Conservation (phyloP, 1,140 invertebrate genomes). For the Cotesia glomerata region DNA sequence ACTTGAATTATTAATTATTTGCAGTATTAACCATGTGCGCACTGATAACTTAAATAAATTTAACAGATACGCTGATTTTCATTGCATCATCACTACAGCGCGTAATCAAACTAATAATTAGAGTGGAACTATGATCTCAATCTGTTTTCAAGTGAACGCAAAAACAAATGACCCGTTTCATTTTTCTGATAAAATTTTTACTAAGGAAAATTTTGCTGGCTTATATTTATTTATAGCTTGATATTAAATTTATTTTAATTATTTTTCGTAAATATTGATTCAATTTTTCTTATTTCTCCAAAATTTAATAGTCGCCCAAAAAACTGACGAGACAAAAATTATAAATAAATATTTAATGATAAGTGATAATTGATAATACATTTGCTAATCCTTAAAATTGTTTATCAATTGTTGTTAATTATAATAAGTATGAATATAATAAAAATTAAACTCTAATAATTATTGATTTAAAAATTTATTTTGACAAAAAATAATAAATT, state of each 20-base stretch:
- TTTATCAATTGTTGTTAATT: too few species aligned
- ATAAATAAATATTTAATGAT: too few species aligned
- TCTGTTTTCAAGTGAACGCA: slow-evolving; percentile 10
- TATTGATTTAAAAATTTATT: too few species aligned
- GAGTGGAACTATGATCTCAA: slow-evolving; percentile 27
- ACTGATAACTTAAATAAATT: background rate
- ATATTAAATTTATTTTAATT: background rate
- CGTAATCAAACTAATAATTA: slow-evolving; percentile 20
- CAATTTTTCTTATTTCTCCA: too few species aligned
- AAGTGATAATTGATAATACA: too few species aligned
- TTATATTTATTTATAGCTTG: background rate
- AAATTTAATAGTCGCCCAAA: too few species aligned
- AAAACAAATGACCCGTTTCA: slow-evolving; percentile 17
- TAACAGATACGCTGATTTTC: background rate
- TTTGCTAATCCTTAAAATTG: too few species aligned
- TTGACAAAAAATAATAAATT: too few species aligned
- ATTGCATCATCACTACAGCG: slow-evolving; percentile 14
- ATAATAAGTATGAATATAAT: too few species aligned
- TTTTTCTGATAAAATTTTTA: slow-evolving; percentile 1
- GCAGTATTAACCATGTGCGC: background rate
- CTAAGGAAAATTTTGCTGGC: background rate
- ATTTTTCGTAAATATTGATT: too few species aligned
- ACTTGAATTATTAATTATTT: background rate
- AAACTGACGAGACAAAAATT: too few species aligned
- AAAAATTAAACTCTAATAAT: too few species aligned